Base-by-base conservation (phyloP, 2,797 vertebrate genomes). In the Florisuga fusca region DNA sequence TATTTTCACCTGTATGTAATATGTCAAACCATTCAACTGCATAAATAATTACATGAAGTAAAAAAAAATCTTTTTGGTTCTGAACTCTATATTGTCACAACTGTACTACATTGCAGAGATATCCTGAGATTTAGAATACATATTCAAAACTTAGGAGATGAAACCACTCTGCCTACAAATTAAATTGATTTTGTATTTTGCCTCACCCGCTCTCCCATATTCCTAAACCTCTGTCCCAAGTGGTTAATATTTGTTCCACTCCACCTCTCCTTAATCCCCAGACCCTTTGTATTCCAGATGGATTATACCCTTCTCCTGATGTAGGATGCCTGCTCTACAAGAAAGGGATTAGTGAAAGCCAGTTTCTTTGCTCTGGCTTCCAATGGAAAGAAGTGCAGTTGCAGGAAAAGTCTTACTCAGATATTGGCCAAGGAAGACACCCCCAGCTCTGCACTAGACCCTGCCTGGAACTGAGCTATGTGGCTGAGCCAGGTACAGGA, bases 11-110 rank as follows among this genome's bases (percentile, higher is more conserved):
- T 29, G 5, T 2, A 7, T 15, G 4, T 46, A 58, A 16, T 7
- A 33, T 0, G 1, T 25, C 41, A 53, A 80, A 64, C 15, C 3
- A 1, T 16, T 38, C 27, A 27, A 58, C 5, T 50, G 25, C 36
- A 74, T 20, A 36, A 55, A 46, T 31, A 59, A 51, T 69, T 33
- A 26, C 51, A 59, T 23, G 13, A 88, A 76, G 54, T 5, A 31
- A 20, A 38, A 73, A 62, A 82, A 79, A 33, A 6, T 4, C 2
- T n/a, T 67, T 69, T 74, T 10, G 57, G 0, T 51, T 50, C 33
- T 73, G 45, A 66, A 26, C 33, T 16, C 14, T 31, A 10, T 12
- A 43, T 62, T 74, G 18, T 11, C 43, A 62, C 69, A 25, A 38
- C 21, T 55, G 16, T 25, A 14, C 7, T 29, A 20, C 10, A 50